Conservation (phyloP, 1,140 invertebrate genomes). For the Spodoptera litura region DNA sequence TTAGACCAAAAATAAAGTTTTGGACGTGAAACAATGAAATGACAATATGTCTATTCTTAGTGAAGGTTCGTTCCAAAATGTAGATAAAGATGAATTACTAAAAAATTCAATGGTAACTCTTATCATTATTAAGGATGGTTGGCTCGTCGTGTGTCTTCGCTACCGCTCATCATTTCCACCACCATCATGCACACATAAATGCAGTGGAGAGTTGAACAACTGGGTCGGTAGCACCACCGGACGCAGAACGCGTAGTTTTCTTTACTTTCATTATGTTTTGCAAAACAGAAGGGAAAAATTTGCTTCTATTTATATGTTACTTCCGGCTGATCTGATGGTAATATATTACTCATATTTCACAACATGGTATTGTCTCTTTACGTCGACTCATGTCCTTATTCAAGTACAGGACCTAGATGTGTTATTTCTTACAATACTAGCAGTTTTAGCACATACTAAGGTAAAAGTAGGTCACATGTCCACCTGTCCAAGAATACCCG, state of each 20-base stretch:
- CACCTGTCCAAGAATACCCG: constrained; percentile 4
- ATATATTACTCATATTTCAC: not conserved
- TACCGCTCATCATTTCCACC: constrained; percentile 38
- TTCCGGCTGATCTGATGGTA: not conserved
- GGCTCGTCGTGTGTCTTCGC: not conserved
- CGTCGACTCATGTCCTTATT: too few relatives aligned
- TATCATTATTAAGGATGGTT: not conserved
- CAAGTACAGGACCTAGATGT: too few relatives aligned
- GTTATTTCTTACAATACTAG: too few relatives aligned
- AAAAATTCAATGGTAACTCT: too few relatives aligned
- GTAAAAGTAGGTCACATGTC: too few relatives aligned
- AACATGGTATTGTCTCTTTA: too few relatives aligned
- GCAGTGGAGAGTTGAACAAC: constrained; percentile 68
- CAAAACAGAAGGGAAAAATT: constrained; percentile 38
- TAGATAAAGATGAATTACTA: too few relatives aligned
- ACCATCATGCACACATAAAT: constrained; percentile 54
- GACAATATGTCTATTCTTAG: too few relatives aligned
- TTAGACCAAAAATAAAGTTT: too few relatives aligned
- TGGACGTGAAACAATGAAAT: too few relatives aligned
- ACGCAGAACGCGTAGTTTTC: constrained; percentile 38
- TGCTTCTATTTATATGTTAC: not conserved
- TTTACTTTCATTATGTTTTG: constrained; percentile 46
- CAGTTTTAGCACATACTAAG: too few relatives aligned
- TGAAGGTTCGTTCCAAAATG: too few relatives aligned
- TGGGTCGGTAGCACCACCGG: constrained; percentile 57